Base-by-base conservation (phyloP, 2,113 vertebrate species). In the Peucedramus taeniatus region DNA sequence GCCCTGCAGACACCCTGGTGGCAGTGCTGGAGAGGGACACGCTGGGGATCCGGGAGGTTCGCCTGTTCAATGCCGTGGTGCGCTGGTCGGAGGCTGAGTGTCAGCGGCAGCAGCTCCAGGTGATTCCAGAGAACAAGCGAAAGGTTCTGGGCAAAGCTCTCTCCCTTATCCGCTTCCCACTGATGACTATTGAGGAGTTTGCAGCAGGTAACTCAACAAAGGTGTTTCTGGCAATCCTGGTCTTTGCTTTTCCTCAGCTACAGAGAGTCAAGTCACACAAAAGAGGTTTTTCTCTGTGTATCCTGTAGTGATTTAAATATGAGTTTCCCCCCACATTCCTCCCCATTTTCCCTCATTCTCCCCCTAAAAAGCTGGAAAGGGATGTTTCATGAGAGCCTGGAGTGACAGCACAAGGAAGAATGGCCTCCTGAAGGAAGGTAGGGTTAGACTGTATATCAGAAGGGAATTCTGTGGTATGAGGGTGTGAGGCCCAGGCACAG, bases 101-200 rank as follows among this genome's bases (percentile, higher is more conserved):
- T 50, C 99, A 99, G 86, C 98, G 99, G 70, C 99, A 99, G 98
- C 99, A 99, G 94, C 97, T 99, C 30, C 99, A 99, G 94, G 98
- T 99, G 91, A 98, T 99, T 1, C 99, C 99, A 0, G 99, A 99
- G 97, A 99, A 99, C 96, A 99, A 99, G 96, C 98, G 99, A 60
- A 98, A 99, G 86, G 99, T 98, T 23, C 98, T 99, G 97, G 99
- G 99, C 94, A 99, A 99, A 94, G 99, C 99, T 2, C 98, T 99
- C 74, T 98, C 98, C 6, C 99, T 99, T 92, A 99, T 99, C 97
- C 99, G 99, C 95, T 99, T 99, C 97, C 99, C 99, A 12, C 96
- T 99, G 87, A 99, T 99, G 99, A 99, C 99, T 68, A 99, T 99
- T 5, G 99, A 99, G 97, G 99, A 99, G 97, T 99, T 99, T 81